A percentile compares a stretch with the other conserved stretches of the same genome.
phyloP scores from a whole-genome alignment of 2,113 vertebrate species.

The Mohoua ochrocephala region DNA sequence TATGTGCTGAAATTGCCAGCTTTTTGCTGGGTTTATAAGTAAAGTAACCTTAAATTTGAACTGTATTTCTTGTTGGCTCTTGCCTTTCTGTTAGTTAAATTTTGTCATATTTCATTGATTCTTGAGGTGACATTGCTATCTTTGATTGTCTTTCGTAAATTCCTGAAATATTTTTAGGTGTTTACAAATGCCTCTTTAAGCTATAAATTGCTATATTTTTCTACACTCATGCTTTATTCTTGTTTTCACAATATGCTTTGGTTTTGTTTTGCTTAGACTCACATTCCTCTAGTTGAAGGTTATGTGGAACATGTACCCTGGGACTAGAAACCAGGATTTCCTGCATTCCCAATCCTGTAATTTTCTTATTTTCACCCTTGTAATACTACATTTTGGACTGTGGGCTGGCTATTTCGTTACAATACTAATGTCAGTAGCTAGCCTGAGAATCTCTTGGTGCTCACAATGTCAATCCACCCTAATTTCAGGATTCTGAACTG shows the following conservation, averaged over 20 bases:
- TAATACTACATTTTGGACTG: not conserved
- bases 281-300: fast-evolving
- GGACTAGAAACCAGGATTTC: not conserved
- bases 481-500: not conserved
- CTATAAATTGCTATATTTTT: not conserved
- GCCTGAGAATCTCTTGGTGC: not conserved
- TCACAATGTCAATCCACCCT: not conserved
- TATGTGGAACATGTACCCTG: not conserved
- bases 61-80: not conserved
- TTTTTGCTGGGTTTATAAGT: not conserved
- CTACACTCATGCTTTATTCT: not conserved
- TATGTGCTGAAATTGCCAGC: not conserved
- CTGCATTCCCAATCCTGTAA: not conserved
- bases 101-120: not conserved
- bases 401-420: not conserved
- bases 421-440: not conserved
- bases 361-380: not conserved
- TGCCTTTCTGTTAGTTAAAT: not conserved
- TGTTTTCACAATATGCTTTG: not conserved
- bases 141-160: not conserved
- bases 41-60: not conserved
- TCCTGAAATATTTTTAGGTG: not conserved
- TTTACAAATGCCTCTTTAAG: not conserved
- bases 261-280: not conserved
- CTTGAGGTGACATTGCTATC: not conserved